phyloP scores from a whole-genome alignment of 2,113 vertebrate species.

The Malaclemys terrapin region DNA sequence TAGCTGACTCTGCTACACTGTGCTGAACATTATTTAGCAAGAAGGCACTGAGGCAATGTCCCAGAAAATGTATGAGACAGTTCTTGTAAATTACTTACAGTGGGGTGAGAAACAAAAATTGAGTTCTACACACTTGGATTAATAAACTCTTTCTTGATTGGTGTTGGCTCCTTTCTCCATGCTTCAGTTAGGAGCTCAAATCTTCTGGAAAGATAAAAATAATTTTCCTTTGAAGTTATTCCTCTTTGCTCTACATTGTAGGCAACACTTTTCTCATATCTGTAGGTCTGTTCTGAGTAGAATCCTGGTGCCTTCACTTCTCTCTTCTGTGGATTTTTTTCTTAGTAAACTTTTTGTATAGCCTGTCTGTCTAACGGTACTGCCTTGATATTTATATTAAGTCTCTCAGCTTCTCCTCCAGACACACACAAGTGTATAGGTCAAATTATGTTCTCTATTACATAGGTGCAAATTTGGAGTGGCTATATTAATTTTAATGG shows the following conservation, averaged over 20 bases:
- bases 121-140: neutral
- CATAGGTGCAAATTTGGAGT: neutral
- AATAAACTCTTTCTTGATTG: neutral
- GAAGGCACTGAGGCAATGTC: neutral
- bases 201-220: neutral
- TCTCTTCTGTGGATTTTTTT: neutral
- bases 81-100: neutral
- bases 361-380: neutral
- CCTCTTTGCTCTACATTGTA: neutral
- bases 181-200: neutral
- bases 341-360: neutral
- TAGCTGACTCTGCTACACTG: neutral
- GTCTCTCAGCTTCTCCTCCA: neutral
- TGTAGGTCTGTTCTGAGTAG: neutral
- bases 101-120: neutral
- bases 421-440: neutral
- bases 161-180: neutral
- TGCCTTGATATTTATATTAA: neutral
- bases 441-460: neutral
- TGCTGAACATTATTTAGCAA: neutral
- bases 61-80: neutral
- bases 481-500: neutral
- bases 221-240: neutral
- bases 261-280: neutral
- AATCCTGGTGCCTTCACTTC: neutral